Percentiles rank a stretch among this genome's conserved stretches.
Conservation (phyloP, 2,113 vertebrate genomes). For the Colistium nudipinnis region DNA sequence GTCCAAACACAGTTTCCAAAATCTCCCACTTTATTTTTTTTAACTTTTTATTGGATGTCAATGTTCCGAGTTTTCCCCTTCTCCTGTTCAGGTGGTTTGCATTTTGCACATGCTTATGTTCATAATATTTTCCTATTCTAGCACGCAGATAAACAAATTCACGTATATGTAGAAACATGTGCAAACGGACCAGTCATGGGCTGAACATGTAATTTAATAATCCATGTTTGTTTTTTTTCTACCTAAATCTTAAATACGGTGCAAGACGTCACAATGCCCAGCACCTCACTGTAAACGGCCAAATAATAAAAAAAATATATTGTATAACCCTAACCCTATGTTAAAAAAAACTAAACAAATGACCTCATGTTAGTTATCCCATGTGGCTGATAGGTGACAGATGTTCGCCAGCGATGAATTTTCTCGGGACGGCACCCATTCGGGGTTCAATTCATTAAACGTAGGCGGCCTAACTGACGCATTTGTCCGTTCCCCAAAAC, state of each 20-base stretch:
- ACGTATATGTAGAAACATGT: neutral
- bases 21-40: too few relatives aligned
- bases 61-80: neutral
- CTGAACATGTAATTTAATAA: neutral
- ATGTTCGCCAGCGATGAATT: neutral
- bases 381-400: neutral
- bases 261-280: neutral
- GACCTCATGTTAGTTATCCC: neutral
- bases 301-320: neutral
- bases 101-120: neutral
- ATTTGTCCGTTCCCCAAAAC: constrained; percentile 1
- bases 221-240: neutral
- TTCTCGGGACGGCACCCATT: constrained; percentile 6
- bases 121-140: neutral
- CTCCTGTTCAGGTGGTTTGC: neutral
- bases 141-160: neutral
- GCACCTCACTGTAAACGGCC: neutral
- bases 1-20: too few relatives aligned
- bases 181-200: neutral
- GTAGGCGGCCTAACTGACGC: constrained; percentile 17
- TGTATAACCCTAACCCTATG: too few relatives aligned
- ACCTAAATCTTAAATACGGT: neutral
- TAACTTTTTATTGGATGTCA: too few relatives aligned
- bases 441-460: constrained; percentile 46
- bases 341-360: neutral